Base-by-base conservation (phyloP, 1,140 invertebrate genomes). In the Eupristina koningsbergeri region DNA sequence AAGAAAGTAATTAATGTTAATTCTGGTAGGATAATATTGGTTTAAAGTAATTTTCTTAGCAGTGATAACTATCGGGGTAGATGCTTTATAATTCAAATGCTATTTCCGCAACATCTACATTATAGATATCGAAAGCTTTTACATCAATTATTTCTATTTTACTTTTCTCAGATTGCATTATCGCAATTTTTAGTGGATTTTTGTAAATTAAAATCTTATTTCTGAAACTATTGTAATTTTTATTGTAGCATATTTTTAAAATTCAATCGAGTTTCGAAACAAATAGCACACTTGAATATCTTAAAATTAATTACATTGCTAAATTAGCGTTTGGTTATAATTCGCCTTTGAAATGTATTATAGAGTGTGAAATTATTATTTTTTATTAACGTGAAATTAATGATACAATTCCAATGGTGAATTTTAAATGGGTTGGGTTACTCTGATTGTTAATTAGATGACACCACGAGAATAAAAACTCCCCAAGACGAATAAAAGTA, bases 61-160 rank as follows among this genome's bases (percentile, higher is more conserved):
- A 11, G 3, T 17, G 67, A 36, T 71, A 50, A 50, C n/a, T 29
- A 34, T 73, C 69, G 26, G 19, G 6, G 41, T 9, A n/a, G 69
- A 73, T 45, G 22, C n/a, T 50, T 58, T 50, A 75, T 50, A n/a
- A 29, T 50, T 53, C 9, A 19, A 53, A 75, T 50, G 29, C n/a
- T 22, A 19, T 80, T 80, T 80, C 45, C 63, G 17, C n/a, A 80
- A 45, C 36, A 19, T 67, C 13, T 9, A 26, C 22, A 17, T 3
- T 41, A 36, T 7, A 13, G 41, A 67, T n/a, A 67, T 67, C 11
- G 75, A 34, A 64, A 47, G 61, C 39, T 79, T 67, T 79, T 31
- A 47, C 45, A 64, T 47, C 15, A 31, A 79, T 67, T 63, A 36
- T 74, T 45, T 41, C 53, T 67, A 29, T 7, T 45, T 50, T 34